These are phyloP conservation scores for Cinara cedri DNA, from an alignment of 2,888 invertebrate species.

Conservation along the genomic window DNA sequence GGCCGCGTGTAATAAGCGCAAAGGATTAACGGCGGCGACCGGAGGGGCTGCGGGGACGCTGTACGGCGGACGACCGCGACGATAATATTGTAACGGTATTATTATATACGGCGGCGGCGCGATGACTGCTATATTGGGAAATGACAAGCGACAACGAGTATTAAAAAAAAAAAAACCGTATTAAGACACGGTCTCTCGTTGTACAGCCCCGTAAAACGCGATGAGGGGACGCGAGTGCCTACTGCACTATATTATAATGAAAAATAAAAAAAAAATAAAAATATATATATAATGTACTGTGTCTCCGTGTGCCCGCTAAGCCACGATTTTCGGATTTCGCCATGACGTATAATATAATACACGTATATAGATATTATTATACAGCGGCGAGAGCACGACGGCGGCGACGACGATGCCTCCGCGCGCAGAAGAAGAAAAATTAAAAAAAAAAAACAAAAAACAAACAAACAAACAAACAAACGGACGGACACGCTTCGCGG, in stretches of 20 bases:
- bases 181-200: slow-evolving; percentile 13
- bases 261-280: too few species aligned
- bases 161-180: slow-evolving; percentile 29
- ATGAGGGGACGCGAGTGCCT: slow-evolving; percentile 13
- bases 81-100: neutral
- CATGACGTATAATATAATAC: neutral
- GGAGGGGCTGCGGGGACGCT: too few species aligned
- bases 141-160: slow-evolving; percentile 48
- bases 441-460: slow-evolving; percentile 22
- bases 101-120: neutral
- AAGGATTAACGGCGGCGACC: too few species aligned
- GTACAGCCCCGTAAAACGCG: slow-evolving; percentile 8
- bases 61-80: too few species aligned
- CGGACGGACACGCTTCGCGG: slow-evolving; percentile 51
- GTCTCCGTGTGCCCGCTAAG: slow-evolving; percentile 21
- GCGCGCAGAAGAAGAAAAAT: neutral
- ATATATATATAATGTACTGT: too few species aligned
- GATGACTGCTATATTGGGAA: slow-evolving; percentile 48
- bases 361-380: neutral
- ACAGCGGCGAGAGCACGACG: neutral
- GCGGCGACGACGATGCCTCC: neutral
- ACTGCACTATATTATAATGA: too few species aligned
- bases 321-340: slow-evolving; percentile 56
- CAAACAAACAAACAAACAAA: slow-evolving; percentile 21
- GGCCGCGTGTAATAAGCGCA: slow-evolving; percentile 54